Conservation (phyloP, 2,888 invertebrate genomes). For the Willowsia nigromaculata region DNA sequence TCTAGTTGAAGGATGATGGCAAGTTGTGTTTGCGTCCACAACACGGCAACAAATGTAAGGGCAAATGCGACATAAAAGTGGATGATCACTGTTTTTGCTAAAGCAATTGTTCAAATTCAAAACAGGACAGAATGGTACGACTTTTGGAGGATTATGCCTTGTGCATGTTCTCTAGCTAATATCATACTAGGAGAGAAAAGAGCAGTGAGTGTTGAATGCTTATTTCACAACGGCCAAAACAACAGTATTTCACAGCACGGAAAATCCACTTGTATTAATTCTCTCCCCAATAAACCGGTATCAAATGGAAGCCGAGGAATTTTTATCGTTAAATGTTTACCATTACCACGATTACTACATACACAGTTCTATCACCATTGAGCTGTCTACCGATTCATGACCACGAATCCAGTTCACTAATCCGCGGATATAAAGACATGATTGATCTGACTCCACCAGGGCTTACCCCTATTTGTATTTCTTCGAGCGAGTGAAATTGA, state of each 20-base stretch:
- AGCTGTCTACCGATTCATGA: neutral
- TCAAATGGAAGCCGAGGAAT: no score
- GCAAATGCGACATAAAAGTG: conserved; percentile 22
- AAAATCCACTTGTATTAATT: conserved; percentile 8
- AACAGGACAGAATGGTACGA: neutral
- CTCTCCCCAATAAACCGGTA: no score
- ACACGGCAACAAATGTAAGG: no score
- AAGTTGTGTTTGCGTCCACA: neutral
- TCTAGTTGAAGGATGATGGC: conserved; percentile 23
- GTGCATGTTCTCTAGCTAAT: no score
- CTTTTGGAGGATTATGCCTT: neutral
- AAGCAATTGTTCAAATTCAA: conserved; percentile 28
- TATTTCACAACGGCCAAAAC: no score
- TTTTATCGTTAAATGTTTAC: no score
- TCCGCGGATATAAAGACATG: conserved; percentile 3
- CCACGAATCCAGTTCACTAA: conserved; percentile 11
- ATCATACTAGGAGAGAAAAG: no score
- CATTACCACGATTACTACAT: no score
- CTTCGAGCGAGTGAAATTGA: no score
- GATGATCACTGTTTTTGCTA: conserved; percentile 5
- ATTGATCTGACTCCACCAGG: neutral
- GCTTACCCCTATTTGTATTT: neutral
- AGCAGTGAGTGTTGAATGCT: no score
- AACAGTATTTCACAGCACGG: no score
- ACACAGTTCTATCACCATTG: neutral